Evolutionary conservation across 2,113 vertebrate genomes (phyloP).

Genomic region (Ptychochromis oligacanthus): DNA sequence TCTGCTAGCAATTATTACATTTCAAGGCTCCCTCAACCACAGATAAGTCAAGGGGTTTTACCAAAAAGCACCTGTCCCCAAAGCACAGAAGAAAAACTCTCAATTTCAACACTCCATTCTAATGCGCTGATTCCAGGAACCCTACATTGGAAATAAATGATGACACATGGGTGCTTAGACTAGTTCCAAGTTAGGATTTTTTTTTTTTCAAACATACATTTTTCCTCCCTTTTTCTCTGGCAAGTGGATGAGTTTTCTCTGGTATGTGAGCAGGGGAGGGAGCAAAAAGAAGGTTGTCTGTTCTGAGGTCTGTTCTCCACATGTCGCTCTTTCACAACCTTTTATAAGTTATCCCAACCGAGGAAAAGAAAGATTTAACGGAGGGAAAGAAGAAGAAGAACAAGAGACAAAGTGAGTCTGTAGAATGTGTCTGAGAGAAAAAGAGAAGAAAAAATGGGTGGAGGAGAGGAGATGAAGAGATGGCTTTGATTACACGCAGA

Average conservation of each 20-base stretch:
- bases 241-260: slow-evolving; percentile 53
- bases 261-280: slow-evolving; percentile 48
- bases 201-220: slow-evolving; percentile 12
- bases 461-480: slow-evolving; percentile 1
- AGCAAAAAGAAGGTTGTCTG: slow-evolving; percentile 4
- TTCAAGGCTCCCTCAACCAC: slow-evolving; percentile 40
- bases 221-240: slow-evolving; percentile 56
- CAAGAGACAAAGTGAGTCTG: slow-evolving; percentile 9
- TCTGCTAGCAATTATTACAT: slow-evolving; percentile 43
- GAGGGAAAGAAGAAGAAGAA: not conserved
- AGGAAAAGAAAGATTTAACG: slow-evolving; percentile 22
- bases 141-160: slow-evolving; percentile 49
- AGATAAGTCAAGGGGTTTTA: slow-evolving; percentile 15
- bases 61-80: slow-evolving; percentile 56
- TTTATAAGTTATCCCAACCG: slow-evolving; percentile 29
- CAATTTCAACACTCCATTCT: slow-evolving; percentile 31
- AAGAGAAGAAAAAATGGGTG: not conserved
- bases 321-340: slow-evolving; percentile 64
- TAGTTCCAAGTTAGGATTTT: slow-evolving; percentile 17
- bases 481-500: slow-evolving; percentile 52
- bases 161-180: slow-evolving; percentile 51
- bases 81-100: slow-evolving; percentile 12
- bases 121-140: slow-evolving; percentile 52
- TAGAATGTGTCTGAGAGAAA: slow-evolving; percentile 31
- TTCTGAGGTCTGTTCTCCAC: slow-evolving; percentile 59